A percentile compares a stretch with the other conserved stretches of the same genome.
Evolutionary conservation across 2,888 invertebrate species (phyloP).

Genomic region (Mellilla xanthometata): DNA sequence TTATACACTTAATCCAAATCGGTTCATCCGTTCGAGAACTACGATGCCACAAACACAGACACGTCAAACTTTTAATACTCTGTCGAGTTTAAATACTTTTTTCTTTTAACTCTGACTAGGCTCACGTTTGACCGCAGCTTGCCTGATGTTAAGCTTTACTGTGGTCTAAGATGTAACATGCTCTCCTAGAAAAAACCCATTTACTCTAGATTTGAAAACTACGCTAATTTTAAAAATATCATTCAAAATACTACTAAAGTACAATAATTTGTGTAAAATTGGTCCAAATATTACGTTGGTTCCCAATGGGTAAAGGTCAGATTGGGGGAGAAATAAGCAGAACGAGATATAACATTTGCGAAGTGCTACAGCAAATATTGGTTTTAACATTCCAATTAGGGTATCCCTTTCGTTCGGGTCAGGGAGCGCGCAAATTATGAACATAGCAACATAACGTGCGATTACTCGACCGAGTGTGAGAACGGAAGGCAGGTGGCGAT

Average conservation of each 20-base stretch:
- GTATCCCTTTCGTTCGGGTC: conserved; percentile 27
- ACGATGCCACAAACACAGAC: no score
- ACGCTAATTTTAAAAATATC: conserved; percentile 1
- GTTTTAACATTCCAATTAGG: conserved; percentile 27
- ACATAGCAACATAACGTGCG: conserved; percentile 17
- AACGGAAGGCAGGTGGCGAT: conserved; percentile 52
- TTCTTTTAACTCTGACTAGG: no score
- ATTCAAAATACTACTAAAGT: not conserved
- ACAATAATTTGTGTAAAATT: no score
- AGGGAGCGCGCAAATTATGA: conserved; percentile 17
- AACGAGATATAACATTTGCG: conserved; percentile 12
- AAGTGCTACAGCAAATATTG: conserved; percentile 24
- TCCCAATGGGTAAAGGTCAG: conserved; percentile 6
- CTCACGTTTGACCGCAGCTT: no score
- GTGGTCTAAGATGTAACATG: no score
- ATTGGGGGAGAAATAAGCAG: conserved; percentile 11
- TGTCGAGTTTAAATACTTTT: no score
- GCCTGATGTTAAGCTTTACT: no score
- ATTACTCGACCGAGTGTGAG: conserved; percentile 30
- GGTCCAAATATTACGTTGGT: not conserved
- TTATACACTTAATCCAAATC: no score
- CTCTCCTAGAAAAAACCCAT: no score
- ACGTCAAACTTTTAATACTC: no score
- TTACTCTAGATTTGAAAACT: no score
- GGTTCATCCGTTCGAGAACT: no score